Percentiles rank a stretch among this genome's conserved stretches.
phyloP scores from a whole-genome alignment of 2,113 vertebrate species.

The cat (Felis catus) region DNA sequence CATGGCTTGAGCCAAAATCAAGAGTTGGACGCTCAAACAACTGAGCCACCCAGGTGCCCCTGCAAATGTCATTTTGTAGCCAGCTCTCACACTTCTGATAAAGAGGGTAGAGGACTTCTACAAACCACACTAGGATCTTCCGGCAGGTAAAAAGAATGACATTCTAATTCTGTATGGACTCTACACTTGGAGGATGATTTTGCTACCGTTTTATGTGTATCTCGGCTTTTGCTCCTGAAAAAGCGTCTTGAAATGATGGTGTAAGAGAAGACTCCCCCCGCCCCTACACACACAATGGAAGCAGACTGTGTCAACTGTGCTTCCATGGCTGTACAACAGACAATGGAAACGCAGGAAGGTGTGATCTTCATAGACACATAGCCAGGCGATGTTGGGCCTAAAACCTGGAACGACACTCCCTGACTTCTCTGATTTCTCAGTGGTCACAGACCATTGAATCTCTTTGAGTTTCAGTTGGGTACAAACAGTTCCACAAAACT shows the following conservation, averaged over 20 bases:
- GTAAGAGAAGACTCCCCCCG: not conserved
- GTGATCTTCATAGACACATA: not conserved
- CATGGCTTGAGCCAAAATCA: too few species aligned
- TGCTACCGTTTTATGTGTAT: not conserved
- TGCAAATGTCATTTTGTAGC: not conserved
- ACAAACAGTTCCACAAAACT: not conserved
- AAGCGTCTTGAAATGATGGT: not conserved
- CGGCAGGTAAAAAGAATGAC: not conserved
- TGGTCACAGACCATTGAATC: not conserved
- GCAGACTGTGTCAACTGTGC: not conserved
- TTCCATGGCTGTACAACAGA: not conserved
- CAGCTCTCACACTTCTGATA: not conserved
- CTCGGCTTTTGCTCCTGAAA: not conserved
- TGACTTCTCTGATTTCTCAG: not conserved
- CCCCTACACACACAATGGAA: not conserved
- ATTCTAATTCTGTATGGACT: not conserved
- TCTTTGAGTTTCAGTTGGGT: conserved; percentile 14
- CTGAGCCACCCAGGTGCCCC: too few species aligned
- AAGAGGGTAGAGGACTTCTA: not conserved
- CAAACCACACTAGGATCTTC: not conserved
- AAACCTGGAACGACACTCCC: not conserved
- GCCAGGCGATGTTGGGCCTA: not conserved
- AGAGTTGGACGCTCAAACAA: too few species aligned
- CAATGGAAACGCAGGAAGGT: rapidly evolving
- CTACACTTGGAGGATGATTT: not conserved